A percentile compares a stretch with the other conserved stretches of the same genome.
phyloP scores from a whole-genome alignment of 2,797 vertebrate species.

The Pelochelys cantorii region DNA sequence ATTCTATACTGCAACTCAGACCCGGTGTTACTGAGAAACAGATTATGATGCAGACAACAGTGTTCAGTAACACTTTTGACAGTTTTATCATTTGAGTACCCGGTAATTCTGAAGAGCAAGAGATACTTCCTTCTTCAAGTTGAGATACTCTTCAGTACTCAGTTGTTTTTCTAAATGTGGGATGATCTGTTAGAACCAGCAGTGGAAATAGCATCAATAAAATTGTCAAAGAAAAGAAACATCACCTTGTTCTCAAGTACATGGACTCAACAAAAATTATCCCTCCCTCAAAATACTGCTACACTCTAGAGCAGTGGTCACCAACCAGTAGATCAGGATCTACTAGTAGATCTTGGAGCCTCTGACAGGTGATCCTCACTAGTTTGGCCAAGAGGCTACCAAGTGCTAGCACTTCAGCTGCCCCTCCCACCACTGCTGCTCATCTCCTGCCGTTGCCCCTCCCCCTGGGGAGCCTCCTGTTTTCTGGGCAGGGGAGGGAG shows the following conservation, averaged over 20 bases:
- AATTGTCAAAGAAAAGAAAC: not conserved
- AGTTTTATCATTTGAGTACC: slow-evolving; percentile 66
- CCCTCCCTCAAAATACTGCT: slow-evolving; percentile 5
- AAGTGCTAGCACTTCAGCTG: too few species aligned
- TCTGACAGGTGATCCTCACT: too few species aligned
- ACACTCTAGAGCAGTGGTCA: not conserved
- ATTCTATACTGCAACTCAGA: slow-evolving; percentile 85
- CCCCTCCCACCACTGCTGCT: too few species aligned
- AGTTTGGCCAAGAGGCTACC: too few species aligned
- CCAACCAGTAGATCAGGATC: too few species aligned
- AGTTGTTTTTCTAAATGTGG: not conserved
- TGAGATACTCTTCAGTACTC: not conserved
- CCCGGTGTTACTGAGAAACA: slow-evolving; percentile 82
- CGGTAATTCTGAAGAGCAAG: slow-evolving; percentile 56
- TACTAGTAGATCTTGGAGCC: too few species aligned
- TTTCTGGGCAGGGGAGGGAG: too few species aligned
- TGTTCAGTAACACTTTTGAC: slow-evolving; percentile 78
- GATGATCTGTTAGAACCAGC: not conserved
- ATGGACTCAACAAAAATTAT: slow-evolving; percentile 56
- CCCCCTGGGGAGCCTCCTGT: too few species aligned
- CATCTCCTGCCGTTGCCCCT: too few species aligned
- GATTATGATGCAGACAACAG: slow-evolving; percentile 79
- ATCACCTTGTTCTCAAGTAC: not conserved
- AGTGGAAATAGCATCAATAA: not conserved
- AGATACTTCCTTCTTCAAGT: slow-evolving; percentile 1